Evolutionary conservation across 2,888 invertebrate genomes (phyloP).

Genomic region (Polymixis lichenea): DNA sequence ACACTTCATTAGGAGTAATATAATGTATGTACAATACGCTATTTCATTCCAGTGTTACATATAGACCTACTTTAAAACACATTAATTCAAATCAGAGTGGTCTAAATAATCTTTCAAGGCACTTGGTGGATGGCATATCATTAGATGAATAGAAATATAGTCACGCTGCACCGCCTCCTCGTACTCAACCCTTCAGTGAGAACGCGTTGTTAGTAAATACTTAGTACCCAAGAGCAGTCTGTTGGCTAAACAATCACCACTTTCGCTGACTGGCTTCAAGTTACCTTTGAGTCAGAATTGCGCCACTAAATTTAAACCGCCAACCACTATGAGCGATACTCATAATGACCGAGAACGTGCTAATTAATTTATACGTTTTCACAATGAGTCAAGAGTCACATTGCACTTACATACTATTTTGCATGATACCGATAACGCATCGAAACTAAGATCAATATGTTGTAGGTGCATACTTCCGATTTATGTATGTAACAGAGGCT

Average conservation of each 20-base stretch:
- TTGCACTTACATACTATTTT: neutral
- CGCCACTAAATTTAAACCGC: neutral
- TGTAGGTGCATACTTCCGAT: neutral
- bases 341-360: neutral
- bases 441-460: neutral
- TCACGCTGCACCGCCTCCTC: neutral
- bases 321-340: neutral
- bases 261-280: neutral
- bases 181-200: neutral
- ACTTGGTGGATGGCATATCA: neutral
- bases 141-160: neutral
- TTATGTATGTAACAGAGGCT: neutral
- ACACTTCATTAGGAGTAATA: slow-evolving; percentile 4
- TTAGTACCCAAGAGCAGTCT: neutral
- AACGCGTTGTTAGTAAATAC: neutral
- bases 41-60: neutral
- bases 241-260: slow-evolving; percentile 7
- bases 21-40: neutral
- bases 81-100: slow-evolving; percentile 49
- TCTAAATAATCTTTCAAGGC: slow-evolving; percentile 26
- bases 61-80: slow-evolving; percentile 40
- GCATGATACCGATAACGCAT: neutral
- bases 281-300: neutral
- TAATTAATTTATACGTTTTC: too few relatives aligned
- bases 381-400: neutral